Base-by-base conservation (phyloP, 2,113 vertebrate species). In the Elanus axillaris region DNA sequence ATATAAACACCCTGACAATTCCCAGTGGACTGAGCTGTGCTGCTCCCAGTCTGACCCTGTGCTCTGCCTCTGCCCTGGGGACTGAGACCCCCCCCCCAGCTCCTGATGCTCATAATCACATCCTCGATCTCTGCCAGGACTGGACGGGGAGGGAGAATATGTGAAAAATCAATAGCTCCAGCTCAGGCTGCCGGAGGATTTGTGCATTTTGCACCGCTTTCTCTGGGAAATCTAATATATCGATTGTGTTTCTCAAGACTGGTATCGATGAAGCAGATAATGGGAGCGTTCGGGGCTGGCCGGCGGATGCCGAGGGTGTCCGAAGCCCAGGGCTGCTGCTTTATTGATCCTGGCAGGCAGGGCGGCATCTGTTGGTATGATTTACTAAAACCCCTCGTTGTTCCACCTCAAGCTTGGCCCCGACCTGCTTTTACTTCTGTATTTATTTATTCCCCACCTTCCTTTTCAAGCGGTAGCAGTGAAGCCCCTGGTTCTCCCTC, bases 301-400 rank as follows among this genome's bases (percentile, higher is more conserved):
- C 0, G 0, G 27, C 0, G 2, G 7, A 59, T 74, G 72, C 82
- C 0, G 4, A 79, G 62, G 32, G 42, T 67, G 38, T 48, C 34
- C 3, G 3, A 42, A 93, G 55, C 66, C 52, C 59, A 27, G 82
- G 68, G 63, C 67, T 74, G 58, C 13, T 68, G 48, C 78, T 67
- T 23, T 60, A 32, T 82, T 21, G 63, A 92, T 88, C 59, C 71
- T 63, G 75, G 43, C 32, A 58, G n/a, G 25, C 88, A 82, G 48
- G 32, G 22, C 63, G 91, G 27, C 32, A n/a, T 90, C 74, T 78
- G 52, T 40, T 20, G 13, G 12, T 27, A 38, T 60, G 76, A 72
- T 92, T 93, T 60, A 59, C 66, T 90, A 72, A 68, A 78, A 42
- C 69, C 23, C 34, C 40, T 79, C 3, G 0, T 68, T 5, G 4